Evolutionary conservation across 2,797 vertebrate species (phyloP), one percentile per base, ranked within the genome.

Genomic region (Pristis pectinata): DNA sequence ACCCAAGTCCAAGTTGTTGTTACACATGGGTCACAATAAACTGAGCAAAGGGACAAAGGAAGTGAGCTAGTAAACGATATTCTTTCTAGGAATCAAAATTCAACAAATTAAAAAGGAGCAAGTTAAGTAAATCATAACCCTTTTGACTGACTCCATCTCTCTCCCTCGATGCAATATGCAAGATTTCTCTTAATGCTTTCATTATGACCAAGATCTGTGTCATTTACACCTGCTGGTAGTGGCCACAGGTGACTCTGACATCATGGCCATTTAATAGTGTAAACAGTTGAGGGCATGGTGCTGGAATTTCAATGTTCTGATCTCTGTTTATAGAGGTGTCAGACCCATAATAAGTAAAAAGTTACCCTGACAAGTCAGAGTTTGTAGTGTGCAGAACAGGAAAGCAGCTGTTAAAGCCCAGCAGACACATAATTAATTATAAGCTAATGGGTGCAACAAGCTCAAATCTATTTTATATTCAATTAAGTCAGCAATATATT

Each of bases 261-360:
- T 94, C 92, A 94, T 94, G 92, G 92, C 15, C 92, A 76, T 53
- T 94, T 76, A 53, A 56, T 56, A 74, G 67, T 76, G 70, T 53
- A 94, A 94, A 94, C 92, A 94, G 24, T 76, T 94, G 92, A 94
- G 92, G 70, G 92, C 92, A 94, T 94, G 44, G 92, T 49, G 3
- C 24, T 76, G 92, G 92, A 94, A 94, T 94, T 64, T 94, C 30
- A 74, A 74, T 76, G 70, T 72, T 94, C 92, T 34, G 92, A 94
- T 94, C 44, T 56, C 92, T 94, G 92, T 94, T 94, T 94, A 94
- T 94, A 94, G 61, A 94, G 92, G 67, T 94, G 92, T 94, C 92
- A 94, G 92, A 72, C 92, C 30, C 92, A 94, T 34, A 94, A 30
- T 53, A 72, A 76, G 92, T 56, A 49, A 94, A 34, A 76, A 53